Evolutionary conservation across 1,140 invertebrate species (phyloP).

Genomic region (Drosophila ohnishii): DNA sequence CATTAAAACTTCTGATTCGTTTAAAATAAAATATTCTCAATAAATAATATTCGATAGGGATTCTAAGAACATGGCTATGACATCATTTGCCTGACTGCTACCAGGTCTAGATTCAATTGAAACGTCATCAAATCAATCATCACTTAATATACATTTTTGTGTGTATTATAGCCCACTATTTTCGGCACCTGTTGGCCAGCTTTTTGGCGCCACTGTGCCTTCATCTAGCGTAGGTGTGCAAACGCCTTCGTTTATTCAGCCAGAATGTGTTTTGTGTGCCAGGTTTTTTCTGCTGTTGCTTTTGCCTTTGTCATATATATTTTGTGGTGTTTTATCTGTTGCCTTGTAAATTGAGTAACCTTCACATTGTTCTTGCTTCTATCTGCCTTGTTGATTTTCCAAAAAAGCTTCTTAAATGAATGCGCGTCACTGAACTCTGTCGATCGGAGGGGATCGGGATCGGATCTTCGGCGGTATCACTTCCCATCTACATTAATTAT

Average conservation of each 20-base stretch:
- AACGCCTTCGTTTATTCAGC: slow-evolving; percentile 58
- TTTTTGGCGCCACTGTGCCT: slow-evolving; percentile 54
- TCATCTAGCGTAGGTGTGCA: slow-evolving; percentile 54
- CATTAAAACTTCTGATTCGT: too few species aligned
- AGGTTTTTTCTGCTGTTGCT: slow-evolving; percentile 21
- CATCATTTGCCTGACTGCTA: neutral
- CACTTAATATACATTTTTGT: neutral
- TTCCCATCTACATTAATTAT: slow-evolving; percentile 19
- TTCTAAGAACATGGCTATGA: neutral
- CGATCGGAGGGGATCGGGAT: neutral
- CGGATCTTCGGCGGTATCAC: slow-evolving; percentile 20
- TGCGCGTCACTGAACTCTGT: slow-evolving; percentile 56
- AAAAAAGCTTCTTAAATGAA: slow-evolving; percentile 33
- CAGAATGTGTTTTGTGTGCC: slow-evolving; percentile 57
- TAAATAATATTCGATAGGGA: neutral
- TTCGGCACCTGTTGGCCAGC: slow-evolving; percentile 13
- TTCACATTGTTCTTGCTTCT: slow-evolving; percentile 57
- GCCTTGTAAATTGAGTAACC: slow-evolving; percentile 74
- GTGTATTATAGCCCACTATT: neutral
- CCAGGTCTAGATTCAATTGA: neutral
- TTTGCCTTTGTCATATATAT: slow-evolving; percentile 21
- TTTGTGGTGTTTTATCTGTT: slow-evolving; percentile 61
- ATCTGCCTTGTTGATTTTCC: slow-evolving; percentile 28
- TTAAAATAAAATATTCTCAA: neutral
- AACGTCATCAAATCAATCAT: slow-evolving; percentile 1